Percentiles rank a stretch among this genome's conserved stretches.
Evolutionary conservation across 2,113 vertebrate genomes (phyloP).

Genomic region (Pteruthius melanotis): DNA sequence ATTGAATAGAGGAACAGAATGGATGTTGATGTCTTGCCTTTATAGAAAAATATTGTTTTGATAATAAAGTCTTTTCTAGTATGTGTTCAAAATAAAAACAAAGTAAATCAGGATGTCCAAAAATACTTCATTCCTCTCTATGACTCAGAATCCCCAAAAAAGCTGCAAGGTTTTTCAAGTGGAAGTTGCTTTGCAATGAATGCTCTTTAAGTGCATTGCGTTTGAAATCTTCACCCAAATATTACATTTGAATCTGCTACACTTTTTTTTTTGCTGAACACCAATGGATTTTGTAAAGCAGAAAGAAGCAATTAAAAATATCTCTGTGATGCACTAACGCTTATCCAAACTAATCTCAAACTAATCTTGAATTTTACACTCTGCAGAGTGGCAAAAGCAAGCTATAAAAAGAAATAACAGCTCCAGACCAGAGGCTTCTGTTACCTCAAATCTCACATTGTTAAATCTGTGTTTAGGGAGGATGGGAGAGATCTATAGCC

Average conservation of each 20-base stretch:
- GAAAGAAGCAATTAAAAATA: neutral
- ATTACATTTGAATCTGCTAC: neutral
- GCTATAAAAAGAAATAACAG: neutral
- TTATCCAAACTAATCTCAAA: neutral
- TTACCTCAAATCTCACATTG: neutral
- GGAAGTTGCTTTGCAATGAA: neutral
- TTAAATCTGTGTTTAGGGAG: neutral
- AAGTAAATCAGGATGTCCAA: neutral
- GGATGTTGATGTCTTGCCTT: neutral
- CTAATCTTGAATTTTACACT: neutral
- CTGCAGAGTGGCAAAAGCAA: neutral
- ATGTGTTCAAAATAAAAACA: neutral
- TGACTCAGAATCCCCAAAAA: neutral
- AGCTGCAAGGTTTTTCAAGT: neutral
- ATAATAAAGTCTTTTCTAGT: neutral
- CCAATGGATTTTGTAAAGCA: neutral
- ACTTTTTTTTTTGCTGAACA: neutral
- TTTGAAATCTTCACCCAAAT: neutral
- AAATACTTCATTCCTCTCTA: neutral
- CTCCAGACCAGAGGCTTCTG: neutral
- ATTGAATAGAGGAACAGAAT: neutral
- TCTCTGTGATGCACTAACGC: neutral
- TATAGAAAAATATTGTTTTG: neutral
- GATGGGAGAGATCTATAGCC: neutral
- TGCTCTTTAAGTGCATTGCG: neutral